Conservation (phyloP, 2,113 vertebrate genomes). For the Burhinus oedicnemus region DNA sequence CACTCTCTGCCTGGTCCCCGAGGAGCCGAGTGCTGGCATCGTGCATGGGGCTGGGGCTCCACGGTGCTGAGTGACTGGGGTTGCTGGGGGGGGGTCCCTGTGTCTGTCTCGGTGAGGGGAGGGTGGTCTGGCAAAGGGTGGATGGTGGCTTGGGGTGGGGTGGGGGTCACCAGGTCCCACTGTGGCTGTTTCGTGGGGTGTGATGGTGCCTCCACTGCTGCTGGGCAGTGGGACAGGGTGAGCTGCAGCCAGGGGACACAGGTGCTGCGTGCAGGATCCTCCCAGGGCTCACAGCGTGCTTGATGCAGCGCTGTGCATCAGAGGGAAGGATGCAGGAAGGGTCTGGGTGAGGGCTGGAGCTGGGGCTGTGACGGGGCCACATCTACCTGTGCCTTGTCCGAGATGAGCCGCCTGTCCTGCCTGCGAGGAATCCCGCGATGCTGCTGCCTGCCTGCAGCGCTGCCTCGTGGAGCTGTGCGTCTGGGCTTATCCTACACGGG, state of each 20-base stretch:
- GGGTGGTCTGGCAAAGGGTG: no score
- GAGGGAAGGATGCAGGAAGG: accelerated
- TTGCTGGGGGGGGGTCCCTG: neutral
- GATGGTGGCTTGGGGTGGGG: no score
- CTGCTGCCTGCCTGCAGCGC: neutral
- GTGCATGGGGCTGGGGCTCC: neutral
- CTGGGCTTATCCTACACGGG: accelerated
- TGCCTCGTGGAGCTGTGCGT: accelerated
- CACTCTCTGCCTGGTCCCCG: accelerated
- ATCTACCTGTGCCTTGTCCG: accelerated
- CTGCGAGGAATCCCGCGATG: accelerated
- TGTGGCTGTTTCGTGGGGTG: neutral
- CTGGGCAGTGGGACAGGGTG: neutral
- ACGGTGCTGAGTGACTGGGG: accelerated
- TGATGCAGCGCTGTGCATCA: neutral
- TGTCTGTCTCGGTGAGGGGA: no score
- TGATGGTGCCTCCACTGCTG: neutral
- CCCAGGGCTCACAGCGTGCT: accelerated
- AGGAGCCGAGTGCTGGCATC: accelerated
- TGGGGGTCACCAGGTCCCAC: no score
- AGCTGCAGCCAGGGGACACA: neutral
- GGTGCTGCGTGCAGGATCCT: neutral
- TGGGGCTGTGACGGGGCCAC: neutral
- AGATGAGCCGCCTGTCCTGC: neutral
- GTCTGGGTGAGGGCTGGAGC: neutral